A percentile compares a stretch with the other conserved stretches of the same genome.
phyloP scores from a whole-genome alignment of 2,888 invertebrate species.

The Neoaliturus tenellus region DNA sequence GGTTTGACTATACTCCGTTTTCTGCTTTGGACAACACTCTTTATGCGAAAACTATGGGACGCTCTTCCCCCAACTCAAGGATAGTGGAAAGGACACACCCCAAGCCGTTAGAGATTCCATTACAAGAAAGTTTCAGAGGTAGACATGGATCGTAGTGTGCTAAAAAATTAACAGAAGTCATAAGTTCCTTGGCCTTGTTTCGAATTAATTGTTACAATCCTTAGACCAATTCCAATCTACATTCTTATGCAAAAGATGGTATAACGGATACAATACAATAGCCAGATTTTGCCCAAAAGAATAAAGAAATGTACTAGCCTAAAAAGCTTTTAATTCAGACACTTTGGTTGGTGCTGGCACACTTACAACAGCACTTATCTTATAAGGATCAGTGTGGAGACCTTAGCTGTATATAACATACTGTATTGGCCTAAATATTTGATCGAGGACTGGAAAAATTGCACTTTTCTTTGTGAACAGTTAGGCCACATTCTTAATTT shows the following conservation, averaged over 20 bases:
- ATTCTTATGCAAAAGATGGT: neutral
- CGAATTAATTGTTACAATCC: neutral
- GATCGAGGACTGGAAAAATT: slow-evolving; percentile 14
- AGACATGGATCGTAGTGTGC: slow-evolving; percentile 14
- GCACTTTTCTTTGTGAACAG: neutral
- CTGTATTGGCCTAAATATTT: neutral
- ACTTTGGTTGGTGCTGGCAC: neutral
- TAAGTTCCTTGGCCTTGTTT: slow-evolving; percentile 7
- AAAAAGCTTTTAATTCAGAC: neutral
- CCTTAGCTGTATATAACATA: neutral
- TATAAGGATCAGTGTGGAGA: neutral
- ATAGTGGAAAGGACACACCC: neutral
- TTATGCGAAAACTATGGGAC: neutral
- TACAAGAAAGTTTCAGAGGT: slow-evolving; percentile 2
- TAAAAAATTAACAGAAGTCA: neutral
- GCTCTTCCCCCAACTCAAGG: neutral
- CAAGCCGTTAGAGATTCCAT: slow-evolving; percentile 5
- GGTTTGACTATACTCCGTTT: slow-evolving; percentile 6
- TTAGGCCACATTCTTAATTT: no score
- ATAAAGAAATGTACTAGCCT: neutral
- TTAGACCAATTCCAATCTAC: slow-evolving; percentile 16
- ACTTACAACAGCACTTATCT: neutral
- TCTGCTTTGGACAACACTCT: slow-evolving; percentile 16
- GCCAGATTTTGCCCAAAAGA: slow-evolving; percentile 8
- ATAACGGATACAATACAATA: slow-evolving; percentile 3